A percentile compares a stretch with the other conserved stretches of the same genome.
Conservation (phyloP, 2,888 invertebrate genomes). For the Ennomos fuscantarius region DNA sequence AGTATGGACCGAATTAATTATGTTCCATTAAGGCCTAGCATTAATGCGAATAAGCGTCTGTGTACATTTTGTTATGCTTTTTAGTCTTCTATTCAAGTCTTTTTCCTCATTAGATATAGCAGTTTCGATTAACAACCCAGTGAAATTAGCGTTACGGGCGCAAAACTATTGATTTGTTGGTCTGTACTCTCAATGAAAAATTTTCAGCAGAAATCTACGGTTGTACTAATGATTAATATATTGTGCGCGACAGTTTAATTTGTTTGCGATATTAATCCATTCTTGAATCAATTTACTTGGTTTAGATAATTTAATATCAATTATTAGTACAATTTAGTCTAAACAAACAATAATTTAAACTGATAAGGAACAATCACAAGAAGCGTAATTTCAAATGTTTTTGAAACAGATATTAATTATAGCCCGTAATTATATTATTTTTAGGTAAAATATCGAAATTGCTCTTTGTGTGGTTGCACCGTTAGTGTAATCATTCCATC, state of each 20-base stretch:
- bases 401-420: no score
- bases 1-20: conserved; percentile 71
- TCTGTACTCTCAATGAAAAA: no score
- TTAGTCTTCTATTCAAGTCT: conserved; percentile 44
- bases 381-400: not conserved
- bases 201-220: no score
- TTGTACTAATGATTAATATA: no score
- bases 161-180: no score
- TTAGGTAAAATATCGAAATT: not conserved
- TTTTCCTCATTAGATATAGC: conserved; percentile 35
- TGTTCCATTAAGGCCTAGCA: conserved; percentile 66
- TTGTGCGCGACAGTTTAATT: no score
- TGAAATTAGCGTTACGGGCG: conserved; percentile 1
- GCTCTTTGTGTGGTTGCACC: conserved; percentile 5
- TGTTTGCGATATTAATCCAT: not conserved
- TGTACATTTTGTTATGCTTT: conserved; percentile 58
- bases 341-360: conserved; percentile 4
- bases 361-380: conserved; percentile 3
- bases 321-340: conserved; percentile 32
- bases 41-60: conserved; percentile 56
- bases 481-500: conserved; percentile 23
- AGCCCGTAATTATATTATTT: not conserved
- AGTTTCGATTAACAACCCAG: conserved; percentile 22
- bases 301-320: conserved; percentile 14
- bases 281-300: conserved; percentile 10